Percentiles rank a stretch among this genome's conserved stretches.
phyloP scores from a whole-genome alignment of 2,113 vertebrate species.

The Myrmecobius fasciatus region DNA sequence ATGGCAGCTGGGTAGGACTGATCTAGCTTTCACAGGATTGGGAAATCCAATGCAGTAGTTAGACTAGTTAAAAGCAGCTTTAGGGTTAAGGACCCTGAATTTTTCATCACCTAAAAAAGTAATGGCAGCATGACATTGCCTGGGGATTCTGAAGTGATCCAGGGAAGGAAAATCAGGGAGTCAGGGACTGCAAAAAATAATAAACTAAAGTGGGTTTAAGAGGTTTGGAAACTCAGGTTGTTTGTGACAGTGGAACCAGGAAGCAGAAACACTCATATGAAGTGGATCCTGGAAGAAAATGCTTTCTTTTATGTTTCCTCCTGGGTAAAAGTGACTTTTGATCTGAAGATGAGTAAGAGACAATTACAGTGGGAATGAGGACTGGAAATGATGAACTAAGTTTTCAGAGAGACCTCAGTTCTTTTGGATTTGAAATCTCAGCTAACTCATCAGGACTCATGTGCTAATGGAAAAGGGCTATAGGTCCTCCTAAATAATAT shows the following conservation, averaged over 20 bases:
- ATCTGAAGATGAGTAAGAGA: neutral
- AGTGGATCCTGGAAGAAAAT: neutral
- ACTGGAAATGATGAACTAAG: neutral
- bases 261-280: neutral
- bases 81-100: neutral
- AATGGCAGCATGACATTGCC: neutral
- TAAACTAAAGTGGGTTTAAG: neutral
- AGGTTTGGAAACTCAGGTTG: neutral
- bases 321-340: neutral
- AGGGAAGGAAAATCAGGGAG: neutral
- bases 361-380: neutral
- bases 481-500: neutral
- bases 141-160: neutral
- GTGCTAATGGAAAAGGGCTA: neutral
- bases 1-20: neutral
- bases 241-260: neutral
- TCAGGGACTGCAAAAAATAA: neutral
- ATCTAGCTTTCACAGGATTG: neutral
- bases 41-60: neutral
- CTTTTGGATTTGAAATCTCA: neutral
- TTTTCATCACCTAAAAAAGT: neutral
- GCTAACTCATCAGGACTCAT: neutral
- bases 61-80: neutral
- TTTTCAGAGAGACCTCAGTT: neutral
- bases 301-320: neutral